phyloP scores from a whole-genome alignment of 1,140 invertebrate species.

The Ceratosolen solmsi region DNA sequence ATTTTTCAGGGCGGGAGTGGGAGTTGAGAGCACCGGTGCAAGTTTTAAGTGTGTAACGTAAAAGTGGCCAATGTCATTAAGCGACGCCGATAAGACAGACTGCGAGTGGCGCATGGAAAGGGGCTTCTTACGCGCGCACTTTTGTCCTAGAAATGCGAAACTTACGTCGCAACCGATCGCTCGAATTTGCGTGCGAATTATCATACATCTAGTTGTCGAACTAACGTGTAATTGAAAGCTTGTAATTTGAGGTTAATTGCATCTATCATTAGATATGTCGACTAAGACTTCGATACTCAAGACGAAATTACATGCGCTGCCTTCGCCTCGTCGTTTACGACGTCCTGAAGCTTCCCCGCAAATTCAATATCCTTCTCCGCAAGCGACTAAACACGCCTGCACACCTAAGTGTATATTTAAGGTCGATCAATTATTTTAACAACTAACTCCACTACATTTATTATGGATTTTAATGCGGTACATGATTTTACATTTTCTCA shows the following conservation, averaged over 20 bases:
- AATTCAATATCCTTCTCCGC: neutral
- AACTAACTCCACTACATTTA: neutral
- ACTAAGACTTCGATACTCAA: neutral
- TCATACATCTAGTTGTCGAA: neutral
- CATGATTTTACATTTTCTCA: neutral
- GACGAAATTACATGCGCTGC: neutral
- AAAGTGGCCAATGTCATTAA: neutral
- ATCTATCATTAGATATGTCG: neutral
- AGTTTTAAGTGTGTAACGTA: neutral
- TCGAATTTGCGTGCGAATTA: neutral
- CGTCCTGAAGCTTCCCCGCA: neutral
- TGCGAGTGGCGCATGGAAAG: neutral
- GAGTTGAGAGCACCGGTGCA: neutral
- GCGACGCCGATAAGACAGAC: neutral
- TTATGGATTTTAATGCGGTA: no score
- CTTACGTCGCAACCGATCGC: neutral
- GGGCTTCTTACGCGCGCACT: neutral
- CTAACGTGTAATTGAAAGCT: slow-evolving; percentile 1
- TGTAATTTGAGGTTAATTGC: slow-evolving; percentile 32
- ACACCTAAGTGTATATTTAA: neutral
- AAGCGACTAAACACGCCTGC: neutral
- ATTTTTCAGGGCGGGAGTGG: neutral
- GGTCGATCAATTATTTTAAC: neutral
- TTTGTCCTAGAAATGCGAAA: neutral
- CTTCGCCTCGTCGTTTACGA: neutral